A percentile compares a stretch with the other conserved stretches of the same genome.
phyloP scores from a whole-genome alignment of 2,888 invertebrate species.

The Leptopilina drosophilae region DNA sequence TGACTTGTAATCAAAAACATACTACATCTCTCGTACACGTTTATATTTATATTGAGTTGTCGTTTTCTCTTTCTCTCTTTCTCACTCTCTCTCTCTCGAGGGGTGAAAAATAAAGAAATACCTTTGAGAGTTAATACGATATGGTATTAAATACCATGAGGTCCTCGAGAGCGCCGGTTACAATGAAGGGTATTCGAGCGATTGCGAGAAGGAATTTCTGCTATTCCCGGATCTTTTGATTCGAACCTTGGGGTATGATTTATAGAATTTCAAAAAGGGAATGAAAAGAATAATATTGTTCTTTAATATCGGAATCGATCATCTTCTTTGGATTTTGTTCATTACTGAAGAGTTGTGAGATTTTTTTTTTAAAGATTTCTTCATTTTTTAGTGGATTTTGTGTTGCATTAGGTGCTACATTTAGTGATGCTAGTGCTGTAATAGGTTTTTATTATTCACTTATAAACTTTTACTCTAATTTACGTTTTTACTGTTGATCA shows the following conservation, averaged over 20 bases:
- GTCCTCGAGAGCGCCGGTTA: constrained; percentile 18
- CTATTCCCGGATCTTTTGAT: constrained; percentile 1
- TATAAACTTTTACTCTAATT: too few species aligned
- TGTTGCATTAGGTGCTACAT: too few species aligned
- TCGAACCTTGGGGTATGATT: neutral
- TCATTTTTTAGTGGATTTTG: too few species aligned
- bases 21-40: neutral
- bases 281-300: constrained; percentile 2
- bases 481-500: too few species aligned
- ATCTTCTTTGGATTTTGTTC: too few species aligned
- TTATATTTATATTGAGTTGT: constrained; percentile 14
- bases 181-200: constrained; percentile 34
- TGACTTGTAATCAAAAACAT: constrained; percentile 6
- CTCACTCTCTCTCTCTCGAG: neutral
- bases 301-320: neutral
- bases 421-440: too few species aligned
- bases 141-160: constrained; percentile 30
- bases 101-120: constrained; percentile 14
- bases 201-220: constrained; percentile 27
- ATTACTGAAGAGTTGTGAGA: too few species aligned
- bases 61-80: neutral
- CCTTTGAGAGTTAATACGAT: constrained; percentile 19
- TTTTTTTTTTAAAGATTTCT: too few species aligned
- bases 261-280: neutral
- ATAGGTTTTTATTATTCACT: too few species aligned